Evolutionary conservation across 2,888 invertebrate genomes (phyloP).

Genomic region (Xylota segnis): DNA sequence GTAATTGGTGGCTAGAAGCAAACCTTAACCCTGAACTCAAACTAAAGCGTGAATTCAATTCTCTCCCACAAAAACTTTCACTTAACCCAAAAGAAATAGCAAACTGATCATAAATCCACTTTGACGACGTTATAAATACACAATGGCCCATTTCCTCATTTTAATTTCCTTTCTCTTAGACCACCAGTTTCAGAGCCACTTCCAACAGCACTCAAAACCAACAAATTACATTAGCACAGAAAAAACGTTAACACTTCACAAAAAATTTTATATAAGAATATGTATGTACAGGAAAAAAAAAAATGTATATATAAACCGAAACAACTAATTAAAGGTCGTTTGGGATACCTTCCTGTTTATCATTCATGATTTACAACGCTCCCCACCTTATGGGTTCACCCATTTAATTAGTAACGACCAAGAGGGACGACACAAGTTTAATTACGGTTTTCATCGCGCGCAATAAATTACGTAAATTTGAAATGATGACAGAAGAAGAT

Average conservation of each 20-base stretch:
- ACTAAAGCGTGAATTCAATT: too few species aligned
- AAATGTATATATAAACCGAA: slow-evolving; percentile 1
- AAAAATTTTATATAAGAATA: slow-evolving; percentile 14
- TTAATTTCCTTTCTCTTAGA: slow-evolving; percentile 30
- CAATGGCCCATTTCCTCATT: slow-evolving; percentile 21
- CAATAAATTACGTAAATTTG: slow-evolving; percentile 60
- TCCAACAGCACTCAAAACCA: neutral
- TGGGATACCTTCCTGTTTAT: slow-evolving; percentile 56
- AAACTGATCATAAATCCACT: slow-evolving; percentile 18
- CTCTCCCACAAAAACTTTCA: neutral
- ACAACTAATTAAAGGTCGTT: slow-evolving; percentile 63
- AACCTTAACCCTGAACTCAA: too few species aligned
- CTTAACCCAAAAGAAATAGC: neutral
- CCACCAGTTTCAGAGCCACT: slow-evolving; percentile 3
- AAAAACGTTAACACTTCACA: slow-evolving; percentile 14
- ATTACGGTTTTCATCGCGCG: slow-evolving; percentile 62
- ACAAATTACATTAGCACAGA: neutral
- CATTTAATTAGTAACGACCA: slow-evolving; percentile 56
- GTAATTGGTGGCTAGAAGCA: too few species aligned
- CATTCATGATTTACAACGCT: slow-evolving; percentile 57
- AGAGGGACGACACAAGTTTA: slow-evolving; percentile 59
- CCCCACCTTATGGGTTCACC: slow-evolving; percentile 27
- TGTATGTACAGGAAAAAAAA: neutral
- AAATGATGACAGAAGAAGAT: slow-evolving; percentile 51
- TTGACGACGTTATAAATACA: slow-evolving; percentile 29